Evolutionary conservation across 1,140 invertebrate genomes (phyloP).

Genomic region (Plutomurus gul): DNA sequence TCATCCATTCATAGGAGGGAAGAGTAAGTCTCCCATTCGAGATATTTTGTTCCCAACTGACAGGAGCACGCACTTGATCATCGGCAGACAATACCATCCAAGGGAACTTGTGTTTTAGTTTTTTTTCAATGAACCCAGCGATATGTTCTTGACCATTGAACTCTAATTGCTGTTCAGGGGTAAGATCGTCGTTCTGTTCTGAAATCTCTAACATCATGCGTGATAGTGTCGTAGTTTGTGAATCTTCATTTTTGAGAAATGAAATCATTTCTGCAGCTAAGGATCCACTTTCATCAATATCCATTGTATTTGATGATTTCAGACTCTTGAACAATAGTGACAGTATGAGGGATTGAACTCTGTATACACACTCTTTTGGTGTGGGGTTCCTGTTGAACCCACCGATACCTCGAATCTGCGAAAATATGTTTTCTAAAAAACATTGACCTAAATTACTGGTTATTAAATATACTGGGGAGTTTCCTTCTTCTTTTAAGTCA

Average conservation of each 20-base stretch:
- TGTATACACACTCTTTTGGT: neutral
- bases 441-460: neutral
- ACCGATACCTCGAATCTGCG: neutral
- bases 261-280: neutral
- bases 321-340: neutral
- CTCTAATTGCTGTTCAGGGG: neutral
- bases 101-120: too few relatives aligned
- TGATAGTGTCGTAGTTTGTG: too few relatives aligned
- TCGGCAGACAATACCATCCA: too few relatives aligned
- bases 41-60: too few relatives aligned
- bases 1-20: too few relatives aligned
- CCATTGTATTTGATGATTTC: neutral
- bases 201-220: neutral
- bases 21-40: too few relatives aligned
- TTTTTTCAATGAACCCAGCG: neutral
- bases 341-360: neutral
- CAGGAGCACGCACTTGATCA: too few relatives aligned
- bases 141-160: neutral
- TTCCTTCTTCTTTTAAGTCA: neutral
- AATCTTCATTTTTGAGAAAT: neutral
- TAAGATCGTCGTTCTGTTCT: neutral
- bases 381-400: neutral
- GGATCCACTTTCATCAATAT: neutral
- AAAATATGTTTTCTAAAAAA: neutral
- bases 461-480: neutral